phyloP scores from a whole-genome alignment of 2,888 invertebrate species.

The Drosophila nr. perissopoda region DNA sequence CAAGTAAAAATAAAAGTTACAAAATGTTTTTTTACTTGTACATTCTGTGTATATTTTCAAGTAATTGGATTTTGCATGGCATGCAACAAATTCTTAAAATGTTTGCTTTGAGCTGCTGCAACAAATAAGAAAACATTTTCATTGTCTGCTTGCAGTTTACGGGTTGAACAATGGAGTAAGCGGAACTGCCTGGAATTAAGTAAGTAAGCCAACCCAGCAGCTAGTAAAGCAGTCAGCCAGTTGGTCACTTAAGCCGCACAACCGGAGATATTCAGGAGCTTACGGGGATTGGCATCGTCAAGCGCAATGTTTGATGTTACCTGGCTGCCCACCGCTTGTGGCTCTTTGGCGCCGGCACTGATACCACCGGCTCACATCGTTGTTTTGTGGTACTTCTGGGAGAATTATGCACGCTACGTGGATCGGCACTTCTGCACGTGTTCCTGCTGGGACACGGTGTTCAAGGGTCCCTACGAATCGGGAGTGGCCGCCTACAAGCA shows the following conservation, averaged over 20 bases:
- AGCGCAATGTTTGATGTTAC: conserved; percentile 82
- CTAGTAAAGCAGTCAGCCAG: neutral
- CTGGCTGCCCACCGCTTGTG: conserved; percentile 85
- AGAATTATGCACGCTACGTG: conserved; percentile 88
- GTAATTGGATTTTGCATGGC: neutral
- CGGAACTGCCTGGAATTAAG: conserved; percentile 5
- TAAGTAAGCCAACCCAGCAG: conserved; percentile 4
- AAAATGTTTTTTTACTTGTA: neutral
- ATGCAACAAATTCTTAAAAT: neutral
- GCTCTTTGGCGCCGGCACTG: conserved; percentile 85
- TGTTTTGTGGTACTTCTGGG: conserved; percentile 89
- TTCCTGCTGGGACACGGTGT: conserved; percentile 91
- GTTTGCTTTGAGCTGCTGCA: neutral
- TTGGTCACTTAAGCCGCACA: neutral
- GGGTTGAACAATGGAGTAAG: conserved; percentile 35
- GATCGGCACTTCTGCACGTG: conserved; percentile 89
- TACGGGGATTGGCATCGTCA: conserved; percentile 15
- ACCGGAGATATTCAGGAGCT: conserved; percentile 6
- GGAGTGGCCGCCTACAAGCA: conserved; percentile 90
- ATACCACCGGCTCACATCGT: conserved; percentile 88
- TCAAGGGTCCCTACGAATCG: conserved; percentile 90
- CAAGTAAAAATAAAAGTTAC: neutral
- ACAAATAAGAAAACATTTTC: neutral
- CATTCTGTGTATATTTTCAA: too few species aligned
- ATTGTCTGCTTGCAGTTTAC: conserved; percentile 30